Base-by-base conservation (phyloP, 2,113 vertebrate species). In the Jaculus jaculus region DNA sequence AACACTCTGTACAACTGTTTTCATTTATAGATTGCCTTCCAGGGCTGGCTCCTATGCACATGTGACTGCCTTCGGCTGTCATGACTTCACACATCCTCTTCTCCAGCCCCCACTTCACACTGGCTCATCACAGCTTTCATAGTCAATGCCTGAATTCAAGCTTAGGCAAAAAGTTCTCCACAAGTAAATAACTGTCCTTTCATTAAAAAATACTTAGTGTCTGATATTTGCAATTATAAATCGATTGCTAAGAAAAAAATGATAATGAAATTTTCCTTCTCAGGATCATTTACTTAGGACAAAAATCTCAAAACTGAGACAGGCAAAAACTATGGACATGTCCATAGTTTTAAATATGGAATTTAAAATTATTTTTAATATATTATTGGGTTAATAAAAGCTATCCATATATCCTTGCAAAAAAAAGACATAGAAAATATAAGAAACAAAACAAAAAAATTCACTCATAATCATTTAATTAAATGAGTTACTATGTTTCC, bases 1-100 rank as follows among this genome's bases (percentile, higher is more conserved):
- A 74, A 86, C 88, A 90, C 85, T 79, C 51, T 39, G 2, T 68
- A 83, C 95, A 82, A 94, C 71, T 94, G 81, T 82, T 92, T 96
- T 74, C 85, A 85, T 93, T 95, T 94, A 79, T 5, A 8, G 60
- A 20, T 58, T 87, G 51, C 68, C 93, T 93, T 95, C 78, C 73
- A 72, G 84, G 37, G 61, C 58, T 51, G 30, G n/a, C 10, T 80
- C 73, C 42, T 84, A 18, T 3, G 54, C 26, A 79, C n/a, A 16
- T 37, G 34, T 71, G 89, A 82, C 77, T 85, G 91, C 78, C 58
- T 47, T 84, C 17, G 92, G 47, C 61, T 90, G 51, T 39, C 26
- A 1, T 6, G 71, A 93, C 68, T 85, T 79, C 68, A 58, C 11
- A 39, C 32, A 1, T 16, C 2, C 1, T 90, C 72, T 84, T 68